These are phyloP conservation scores for Drosophila nigromelanica DNA, from an alignment of 1,140 invertebrate genomes.

Conservation along the genomic window DNA sequence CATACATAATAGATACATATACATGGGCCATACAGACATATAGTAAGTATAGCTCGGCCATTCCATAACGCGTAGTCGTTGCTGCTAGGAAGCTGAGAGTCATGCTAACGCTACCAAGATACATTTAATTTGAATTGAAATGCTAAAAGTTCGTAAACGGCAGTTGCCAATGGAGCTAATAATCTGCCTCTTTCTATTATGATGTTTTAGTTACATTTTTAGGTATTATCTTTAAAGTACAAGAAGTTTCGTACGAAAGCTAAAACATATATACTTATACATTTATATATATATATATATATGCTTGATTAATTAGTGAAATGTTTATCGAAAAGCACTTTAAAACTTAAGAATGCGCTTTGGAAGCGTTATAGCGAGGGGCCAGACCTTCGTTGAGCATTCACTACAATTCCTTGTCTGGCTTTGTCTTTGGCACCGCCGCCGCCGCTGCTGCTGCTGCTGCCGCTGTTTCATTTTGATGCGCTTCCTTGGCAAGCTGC, in stretches of 20 bases:
- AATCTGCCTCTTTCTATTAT: background rate
- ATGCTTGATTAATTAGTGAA: slow-evolving; percentile 30
- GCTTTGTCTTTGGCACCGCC: slow-evolving; percentile 55
- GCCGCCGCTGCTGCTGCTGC: slow-evolving; percentile 23
- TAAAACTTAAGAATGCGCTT: slow-evolving; percentile 33
- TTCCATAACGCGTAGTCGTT: slow-evolving; percentile 17
- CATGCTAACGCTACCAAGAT: slow-evolving; percentile 10
- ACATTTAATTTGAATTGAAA: slow-evolving; percentile 28
- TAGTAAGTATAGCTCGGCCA: slow-evolving; percentile 13
- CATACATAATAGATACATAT: slow-evolving; percentile 14
- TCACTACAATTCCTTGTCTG: slow-evolving; percentile 80
- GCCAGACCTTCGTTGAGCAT: slow-evolving; percentile 14
- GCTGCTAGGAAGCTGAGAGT: slow-evolving; percentile 53
- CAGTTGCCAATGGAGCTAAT: slow-evolving; percentile 18
- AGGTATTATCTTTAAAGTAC: slow-evolving; percentile 43
- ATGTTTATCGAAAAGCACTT: slow-evolving; percentile 56
- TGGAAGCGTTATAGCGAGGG: slow-evolving; percentile 9
- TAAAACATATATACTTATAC: slow-evolving; percentile 34
- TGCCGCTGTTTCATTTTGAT: slow-evolving; percentile 52
- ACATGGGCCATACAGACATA: slow-evolving; percentile 6
- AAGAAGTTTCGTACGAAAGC: slow-evolving; percentile 42
- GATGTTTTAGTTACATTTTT: slow-evolving; percentile 35
- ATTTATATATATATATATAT: slow-evolving; percentile 24
- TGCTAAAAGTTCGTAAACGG: slow-evolving; percentile 33
- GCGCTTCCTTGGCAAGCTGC: slow-evolving; percentile 73